Percentiles rank a stretch among this genome's conserved stretches.
Conservation (phyloP, 2,113 vertebrate species). For the Neopipo cinnamomea region DNA sequence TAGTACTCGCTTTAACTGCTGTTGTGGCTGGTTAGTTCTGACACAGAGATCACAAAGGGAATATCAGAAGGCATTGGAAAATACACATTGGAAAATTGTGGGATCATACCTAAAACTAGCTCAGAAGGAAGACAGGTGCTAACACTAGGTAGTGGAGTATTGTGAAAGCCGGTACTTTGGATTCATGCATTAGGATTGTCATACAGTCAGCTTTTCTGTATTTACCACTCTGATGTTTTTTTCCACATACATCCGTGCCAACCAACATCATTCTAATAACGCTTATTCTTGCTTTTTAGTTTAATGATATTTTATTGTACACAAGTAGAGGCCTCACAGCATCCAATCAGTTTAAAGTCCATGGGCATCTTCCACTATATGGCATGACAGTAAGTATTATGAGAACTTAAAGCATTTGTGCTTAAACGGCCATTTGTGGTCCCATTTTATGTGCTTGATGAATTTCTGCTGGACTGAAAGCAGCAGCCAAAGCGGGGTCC, state of each 20-base stretch:
- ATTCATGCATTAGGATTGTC: neutral
- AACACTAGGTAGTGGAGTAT: neutral
- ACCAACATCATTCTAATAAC: neutral
- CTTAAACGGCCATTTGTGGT: neutral
- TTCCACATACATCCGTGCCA: neutral
- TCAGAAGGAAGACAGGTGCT: neutral
- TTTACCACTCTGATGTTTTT: neutral
- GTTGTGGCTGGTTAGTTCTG: neutral
- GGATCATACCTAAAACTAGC: neutral
- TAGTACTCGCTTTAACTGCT: neutral
- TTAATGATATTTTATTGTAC: conserved; percentile 91
- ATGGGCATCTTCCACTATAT: conserved; percentile 88
- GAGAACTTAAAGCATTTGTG: neutral
- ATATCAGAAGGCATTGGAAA: neutral
- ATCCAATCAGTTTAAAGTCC: conserved; percentile 95
- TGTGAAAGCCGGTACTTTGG: neutral
- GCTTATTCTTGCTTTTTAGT: conserved; percentile 74
- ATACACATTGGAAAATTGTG: neutral
- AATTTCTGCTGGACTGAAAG: neutral
- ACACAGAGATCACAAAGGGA: neutral
- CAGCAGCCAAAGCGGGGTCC: neutral
- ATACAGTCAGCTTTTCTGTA: neutral
- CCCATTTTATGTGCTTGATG: neutral
- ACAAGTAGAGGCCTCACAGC: conserved; percentile 92
- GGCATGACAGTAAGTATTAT: conserved; percentile 90